Evolutionary conservation across 2,113 vertebrate genomes (phyloP).

Genomic region (Coryphaenoides rupestris): DNA sequence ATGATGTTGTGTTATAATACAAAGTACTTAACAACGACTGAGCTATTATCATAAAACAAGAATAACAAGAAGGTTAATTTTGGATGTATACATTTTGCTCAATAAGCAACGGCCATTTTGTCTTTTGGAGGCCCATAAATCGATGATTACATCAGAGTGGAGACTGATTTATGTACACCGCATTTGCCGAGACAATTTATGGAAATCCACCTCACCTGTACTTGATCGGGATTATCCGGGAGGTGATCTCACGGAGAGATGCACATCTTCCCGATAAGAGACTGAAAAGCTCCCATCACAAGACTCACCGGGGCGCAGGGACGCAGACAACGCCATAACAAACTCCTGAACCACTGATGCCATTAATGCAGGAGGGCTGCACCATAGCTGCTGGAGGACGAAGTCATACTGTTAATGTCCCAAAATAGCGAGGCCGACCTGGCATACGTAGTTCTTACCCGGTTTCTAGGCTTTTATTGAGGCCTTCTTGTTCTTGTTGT

Average conservation of each 20-base stretch:
- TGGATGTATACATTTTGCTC: too few species aligned
- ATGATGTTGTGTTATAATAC: too few species aligned
- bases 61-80: too few species aligned
- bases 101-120: too few species aligned
- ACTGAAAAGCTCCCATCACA: background rate
- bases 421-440: background rate
- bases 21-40: too few species aligned
- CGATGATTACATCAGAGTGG: too few species aligned
- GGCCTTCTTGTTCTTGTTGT: background rate
- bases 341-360: background rate
- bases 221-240: background rate
- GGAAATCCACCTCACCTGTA: background rate
- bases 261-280: background rate
- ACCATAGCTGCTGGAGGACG: background rate
- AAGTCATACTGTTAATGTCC: background rate
- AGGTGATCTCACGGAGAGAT: constrained; percentile 13
- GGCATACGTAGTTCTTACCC: background rate
- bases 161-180: constrained; percentile 2
- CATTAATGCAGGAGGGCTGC: background rate
- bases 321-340: background rate
- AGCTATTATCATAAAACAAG: too few species aligned
- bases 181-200: constrained; percentile 24
- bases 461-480: background rate
- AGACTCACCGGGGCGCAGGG: background rate
- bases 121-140: too few species aligned